Evolutionary conservation across 1,140 invertebrate species (phyloP), one percentile per base, ranked within the genome.

Genomic region (Parasteatoda tepidariorum): DNA sequence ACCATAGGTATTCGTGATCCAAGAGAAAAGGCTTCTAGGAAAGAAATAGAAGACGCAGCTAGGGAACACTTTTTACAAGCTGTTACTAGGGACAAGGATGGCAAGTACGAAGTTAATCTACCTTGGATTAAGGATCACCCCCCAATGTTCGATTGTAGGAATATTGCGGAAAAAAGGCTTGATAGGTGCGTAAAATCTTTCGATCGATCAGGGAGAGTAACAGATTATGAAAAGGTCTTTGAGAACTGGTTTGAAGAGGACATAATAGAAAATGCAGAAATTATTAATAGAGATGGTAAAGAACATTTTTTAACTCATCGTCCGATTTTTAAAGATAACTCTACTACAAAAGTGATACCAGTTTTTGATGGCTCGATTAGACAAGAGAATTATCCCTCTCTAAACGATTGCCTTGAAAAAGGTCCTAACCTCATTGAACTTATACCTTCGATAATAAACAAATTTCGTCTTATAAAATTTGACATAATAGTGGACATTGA

Each of bases 401-500:
- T 84, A 18, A 85, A 84, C 30, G 61, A 84, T 11, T 75, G 68
- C 28, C 30, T 83, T 2, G 24, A 83, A 70, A 75, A 30, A 33
- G 66, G 78, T 13, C 38, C 68, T 15, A 85, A 85, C 59, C 41
- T 82, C 3, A 70, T 70, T 5, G 31, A 54, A n/a, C 15, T 54
- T 13, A 54, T 83, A 54, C 87, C 88, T 6, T 26, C 85, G 2
- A 79, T 90, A 31, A 57, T 90, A 30, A 64, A 34, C 18, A 31
- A n/a, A 55, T 74, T 74, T 74, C 9, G 71, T 22, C 7, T 57
- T 7, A 13, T 30, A 34, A 59, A 74, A 28, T 28, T 59, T 59
- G 54, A 30, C 7, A 24, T 74, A 2, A 59, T 11, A 22, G 54
- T 33, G 4, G 71, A 74, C 34, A 74, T 74, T 61, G 30, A 74